A percentile compares a stretch with the other conserved stretches of the same genome.
phyloP scores from a whole-genome alignment of 2,113 vertebrate genomes.

The Circaetus gallicus region DNA sequence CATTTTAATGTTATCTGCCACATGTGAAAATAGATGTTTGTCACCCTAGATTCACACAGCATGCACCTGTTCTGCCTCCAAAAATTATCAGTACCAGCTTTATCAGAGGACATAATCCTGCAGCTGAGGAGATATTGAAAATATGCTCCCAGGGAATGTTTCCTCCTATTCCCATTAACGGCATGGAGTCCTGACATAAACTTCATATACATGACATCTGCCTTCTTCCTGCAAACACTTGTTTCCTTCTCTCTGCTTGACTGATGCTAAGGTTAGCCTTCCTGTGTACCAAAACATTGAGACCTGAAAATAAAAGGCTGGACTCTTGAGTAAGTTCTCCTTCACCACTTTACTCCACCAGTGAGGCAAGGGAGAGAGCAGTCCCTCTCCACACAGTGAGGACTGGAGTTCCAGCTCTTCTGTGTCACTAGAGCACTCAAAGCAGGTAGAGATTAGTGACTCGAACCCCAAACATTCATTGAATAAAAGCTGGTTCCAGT shows the following conservation, averaged over 20 bases:
- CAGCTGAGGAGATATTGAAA: background rate
- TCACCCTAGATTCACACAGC: background rate
- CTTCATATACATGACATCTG: background rate
- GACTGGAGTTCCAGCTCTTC: background rate
- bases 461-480: rapidly evolving
- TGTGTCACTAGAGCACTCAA: background rate
- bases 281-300: background rate
- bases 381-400: background rate
- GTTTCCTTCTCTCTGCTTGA: background rate
- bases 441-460: background rate
- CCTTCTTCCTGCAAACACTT: background rate
- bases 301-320: background rate
- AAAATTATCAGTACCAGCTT: background rate
- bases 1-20: background rate
- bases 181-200: background rate
- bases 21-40: background rate
- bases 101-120: background rate
- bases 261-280: background rate
- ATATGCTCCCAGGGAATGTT: background rate
- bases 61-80: background rate
- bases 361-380: background rate
- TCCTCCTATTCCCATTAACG: background rate
- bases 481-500: background rate
- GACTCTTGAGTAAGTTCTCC: background rate
- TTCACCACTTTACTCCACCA: background rate